phyloP scores from a whole-genome alignment of 2,113 vertebrate genomes.

The Erinaceus europaeus region DNA sequence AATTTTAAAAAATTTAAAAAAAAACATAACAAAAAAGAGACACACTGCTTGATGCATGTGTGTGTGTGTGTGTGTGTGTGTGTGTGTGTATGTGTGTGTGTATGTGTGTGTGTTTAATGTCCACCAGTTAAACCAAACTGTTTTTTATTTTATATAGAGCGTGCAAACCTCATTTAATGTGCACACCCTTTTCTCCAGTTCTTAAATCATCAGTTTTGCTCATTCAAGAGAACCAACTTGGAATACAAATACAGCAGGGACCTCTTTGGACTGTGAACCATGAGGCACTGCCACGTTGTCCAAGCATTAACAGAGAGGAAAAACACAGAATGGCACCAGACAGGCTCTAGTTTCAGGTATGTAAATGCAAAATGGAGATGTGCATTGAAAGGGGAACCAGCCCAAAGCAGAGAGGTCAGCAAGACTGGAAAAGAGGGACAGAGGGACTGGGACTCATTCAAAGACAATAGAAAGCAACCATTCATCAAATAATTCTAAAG shows the following conservation, averaged over 20 bases:
- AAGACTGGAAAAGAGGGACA: neutral
- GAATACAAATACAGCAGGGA: conserved; percentile 26
- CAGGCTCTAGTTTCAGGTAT: conserved; percentile 3
- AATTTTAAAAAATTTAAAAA: no score
- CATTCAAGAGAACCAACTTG: neutral
- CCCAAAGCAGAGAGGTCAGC: neutral
- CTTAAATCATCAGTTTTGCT: conserved; percentile 38
- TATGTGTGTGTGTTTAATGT: no score
- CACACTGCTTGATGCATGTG: neutral
- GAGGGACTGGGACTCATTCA: neutral
- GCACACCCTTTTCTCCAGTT: neutral
- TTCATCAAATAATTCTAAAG: neutral
- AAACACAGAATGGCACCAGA: neutral
- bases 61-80: no score
- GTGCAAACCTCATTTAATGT: neutral
- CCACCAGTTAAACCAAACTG: neutral
- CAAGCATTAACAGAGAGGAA: neutral
- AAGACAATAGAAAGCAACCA: neutral
- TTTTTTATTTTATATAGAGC: conserved; percentile 26
- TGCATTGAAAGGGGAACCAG: neutral
- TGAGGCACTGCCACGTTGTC: fast-evolving
- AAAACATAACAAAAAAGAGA: conserved; percentile 26
- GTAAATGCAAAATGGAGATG: neutral
- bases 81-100: no score
- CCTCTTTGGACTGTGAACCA: conserved; percentile 33